These are phyloP conservation scores for Dorcus parallelipipedus DNA, from an alignment of 2,888 invertebrate genomes.

Conservation along the genomic window DNA sequence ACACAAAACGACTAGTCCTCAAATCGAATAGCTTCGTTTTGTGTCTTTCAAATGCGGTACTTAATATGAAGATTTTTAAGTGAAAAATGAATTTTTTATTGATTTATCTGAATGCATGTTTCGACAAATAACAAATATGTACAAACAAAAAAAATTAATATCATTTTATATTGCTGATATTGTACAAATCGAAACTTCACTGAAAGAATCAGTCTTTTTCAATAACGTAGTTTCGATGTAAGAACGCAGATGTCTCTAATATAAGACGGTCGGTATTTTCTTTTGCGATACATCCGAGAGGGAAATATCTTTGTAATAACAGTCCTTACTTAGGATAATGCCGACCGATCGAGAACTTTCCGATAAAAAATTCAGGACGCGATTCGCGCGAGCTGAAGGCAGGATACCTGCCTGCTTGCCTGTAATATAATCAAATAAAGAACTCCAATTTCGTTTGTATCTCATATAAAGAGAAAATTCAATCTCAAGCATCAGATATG, in stretches of 20 bases:
- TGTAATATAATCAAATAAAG: conserved; percentile 30
- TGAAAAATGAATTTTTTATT: no score
- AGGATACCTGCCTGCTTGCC: no score
- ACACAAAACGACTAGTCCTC: no score
- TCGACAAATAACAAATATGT: no score
- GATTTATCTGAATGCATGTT: no score
- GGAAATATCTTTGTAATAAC: conserved; percentile 19
- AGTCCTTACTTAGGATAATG: conserved; percentile 20
- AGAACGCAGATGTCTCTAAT: background rate
- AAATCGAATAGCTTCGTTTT: no score
- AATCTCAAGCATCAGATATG: conserved; percentile 32
- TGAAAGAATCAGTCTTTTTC: background rate
- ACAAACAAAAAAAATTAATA: no score
- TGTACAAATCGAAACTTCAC: no score
- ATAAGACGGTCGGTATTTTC: conserved; percentile 17
- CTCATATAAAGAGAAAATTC: conserved; percentile 32
- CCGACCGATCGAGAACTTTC: conserved; percentile 22
- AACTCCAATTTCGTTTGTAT: conserved; percentile 22
- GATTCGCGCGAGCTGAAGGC: no score
- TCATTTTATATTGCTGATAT: no score
- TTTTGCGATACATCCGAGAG: conserved; percentile 15
- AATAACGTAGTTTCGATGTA: background rate
- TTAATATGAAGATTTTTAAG: no score
- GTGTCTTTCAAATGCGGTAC: no score
- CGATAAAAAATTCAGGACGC: background rate